Evolutionary conservation across 2,797 vertebrate species (phyloP).

Genomic region (Chrysocyon brachyurus): DNA sequence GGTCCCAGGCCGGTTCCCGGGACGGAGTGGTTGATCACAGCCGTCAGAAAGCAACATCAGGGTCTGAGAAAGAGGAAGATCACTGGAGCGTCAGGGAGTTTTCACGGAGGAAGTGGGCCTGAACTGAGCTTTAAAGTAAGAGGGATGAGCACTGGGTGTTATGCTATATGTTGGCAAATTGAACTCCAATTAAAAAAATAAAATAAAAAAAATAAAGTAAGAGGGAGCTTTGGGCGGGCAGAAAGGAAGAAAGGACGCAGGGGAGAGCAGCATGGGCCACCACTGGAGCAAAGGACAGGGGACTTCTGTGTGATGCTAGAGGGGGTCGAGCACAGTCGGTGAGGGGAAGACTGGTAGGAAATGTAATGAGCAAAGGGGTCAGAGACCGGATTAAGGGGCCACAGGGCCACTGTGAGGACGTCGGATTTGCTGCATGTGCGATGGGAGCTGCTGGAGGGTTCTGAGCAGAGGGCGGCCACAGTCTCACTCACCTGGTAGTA

Average conservation of each 20-base stretch:
- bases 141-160: not conserved
- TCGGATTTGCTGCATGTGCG: not conserved
- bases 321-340: not conserved
- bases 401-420: fast-evolving
- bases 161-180: too few species aligned
- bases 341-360: not conserved
- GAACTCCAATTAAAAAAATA: too few species aligned
- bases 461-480: not conserved
- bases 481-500: not conserved
- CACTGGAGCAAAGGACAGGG: not conserved
- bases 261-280: not conserved
- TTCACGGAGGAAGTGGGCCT: not conserved
- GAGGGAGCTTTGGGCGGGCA: not conserved
- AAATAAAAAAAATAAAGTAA: not conserved
- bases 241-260: not conserved
- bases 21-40: not conserved
- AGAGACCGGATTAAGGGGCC: not conserved
- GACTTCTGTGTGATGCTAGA: not conserved
- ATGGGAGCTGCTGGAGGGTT: not conserved
- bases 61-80: not conserved
- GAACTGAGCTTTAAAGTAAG: not conserved
- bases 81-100: not conserved
- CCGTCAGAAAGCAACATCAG: not conserved
- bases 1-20: not conserved
- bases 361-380: not conserved